These are phyloP conservation scores for Pocillopora grandis DNA, from an alignment of 92 coral and sea anemone genomes.

Conservation along the genomic window DNA sequence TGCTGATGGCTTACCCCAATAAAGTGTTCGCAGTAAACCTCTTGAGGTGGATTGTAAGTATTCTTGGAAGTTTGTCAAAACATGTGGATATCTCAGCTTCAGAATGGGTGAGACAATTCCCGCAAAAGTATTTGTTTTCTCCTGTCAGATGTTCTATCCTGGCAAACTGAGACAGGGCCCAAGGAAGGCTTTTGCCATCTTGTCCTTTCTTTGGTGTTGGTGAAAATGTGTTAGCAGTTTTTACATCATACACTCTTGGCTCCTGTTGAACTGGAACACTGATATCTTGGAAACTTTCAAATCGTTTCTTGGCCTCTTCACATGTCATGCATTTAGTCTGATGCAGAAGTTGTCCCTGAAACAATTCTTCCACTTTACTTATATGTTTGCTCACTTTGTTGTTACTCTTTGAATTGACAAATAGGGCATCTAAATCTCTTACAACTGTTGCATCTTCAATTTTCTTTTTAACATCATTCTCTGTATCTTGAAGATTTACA, in stretches of 20 bases:
- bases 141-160: slow-evolving; percentile 83
- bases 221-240: slow-evolving; percentile 58
- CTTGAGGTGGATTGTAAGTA: slow-evolving; percentile 89
- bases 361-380: slow-evolving; percentile 34
- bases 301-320: slow-evolving; percentile 83
- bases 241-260: slow-evolving; percentile 50
- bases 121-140: slow-evolving; percentile 96
- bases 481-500: slow-evolving; percentile 73
- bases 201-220: slow-evolving; percentile 77
- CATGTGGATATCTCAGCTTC: slow-evolving; percentile 93
- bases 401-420: too few species aligned
- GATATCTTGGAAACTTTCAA: slow-evolving; percentile 89
- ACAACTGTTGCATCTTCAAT: slow-evolving; percentile 8
- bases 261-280: slow-evolving; percentile 94
- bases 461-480: slow-evolving; percentile 53
- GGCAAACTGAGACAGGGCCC: slow-evolving; percentile 99
- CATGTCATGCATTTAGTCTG: slow-evolving; percentile 93
- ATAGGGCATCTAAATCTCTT: not conserved
- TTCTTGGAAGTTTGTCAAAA: slow-evolving; percentile 87
- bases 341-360: slow-evolving; percentile 86
- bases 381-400: not conserved
- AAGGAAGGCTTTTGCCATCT: slow-evolving; percentile 58
- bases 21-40: slow-evolving; percentile 77
- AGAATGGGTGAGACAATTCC: slow-evolving; percentile 80
- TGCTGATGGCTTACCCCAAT: slow-evolving; percentile 68